These are phyloP conservation scores for Gambusia affinis DNA, from an alignment of 2,113 vertebrate genomes.

Conservation along the genomic window DNA sequence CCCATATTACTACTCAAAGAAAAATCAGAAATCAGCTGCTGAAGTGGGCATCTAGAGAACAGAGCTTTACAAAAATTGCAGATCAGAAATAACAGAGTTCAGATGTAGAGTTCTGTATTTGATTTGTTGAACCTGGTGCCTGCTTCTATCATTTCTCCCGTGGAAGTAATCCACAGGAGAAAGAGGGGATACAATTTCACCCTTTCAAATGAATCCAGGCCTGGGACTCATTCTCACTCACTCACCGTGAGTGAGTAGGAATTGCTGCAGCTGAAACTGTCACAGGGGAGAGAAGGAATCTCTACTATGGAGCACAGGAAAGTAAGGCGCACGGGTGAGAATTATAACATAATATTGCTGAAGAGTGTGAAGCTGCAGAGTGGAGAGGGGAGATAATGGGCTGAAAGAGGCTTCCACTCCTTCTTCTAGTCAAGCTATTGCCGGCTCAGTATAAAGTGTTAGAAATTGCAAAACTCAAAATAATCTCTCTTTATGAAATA, in stretches of 20 bases:
- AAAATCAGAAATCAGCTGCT: no score
- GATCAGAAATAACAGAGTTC: background rate
- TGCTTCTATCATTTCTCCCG: constrained; percentile 45
- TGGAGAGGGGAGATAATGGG: constrained; percentile 58
- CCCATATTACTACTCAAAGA: no score
- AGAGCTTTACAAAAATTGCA: no score
- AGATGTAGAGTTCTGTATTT: background rate
- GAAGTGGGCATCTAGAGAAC: no score
- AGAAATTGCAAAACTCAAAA: constrained; percentile 9
- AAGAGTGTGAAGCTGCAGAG: constrained; percentile 50
- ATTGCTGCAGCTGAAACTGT: constrained; percentile 39
- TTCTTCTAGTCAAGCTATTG: constrained; percentile 20
- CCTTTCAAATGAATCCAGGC: constrained; percentile 52
- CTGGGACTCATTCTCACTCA: background rate
- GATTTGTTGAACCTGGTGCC: constrained; percentile 23
- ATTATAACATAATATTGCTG: constrained; percentile 47
- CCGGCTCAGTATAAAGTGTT: constrained; percentile 29
- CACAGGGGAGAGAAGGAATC: constrained; percentile 20
- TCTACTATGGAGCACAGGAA: constrained; percentile 29
- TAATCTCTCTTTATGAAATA: constrained; percentile 43
- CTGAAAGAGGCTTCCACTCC: constrained; percentile 30
- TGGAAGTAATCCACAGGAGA: constrained; percentile 38
- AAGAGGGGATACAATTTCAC: constrained; percentile 45
- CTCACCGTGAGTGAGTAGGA: background rate
- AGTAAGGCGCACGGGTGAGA: constrained; percentile 42